Conservation (phyloP, 2,113 vertebrate species). For the Anguilla rostrata region DNA sequence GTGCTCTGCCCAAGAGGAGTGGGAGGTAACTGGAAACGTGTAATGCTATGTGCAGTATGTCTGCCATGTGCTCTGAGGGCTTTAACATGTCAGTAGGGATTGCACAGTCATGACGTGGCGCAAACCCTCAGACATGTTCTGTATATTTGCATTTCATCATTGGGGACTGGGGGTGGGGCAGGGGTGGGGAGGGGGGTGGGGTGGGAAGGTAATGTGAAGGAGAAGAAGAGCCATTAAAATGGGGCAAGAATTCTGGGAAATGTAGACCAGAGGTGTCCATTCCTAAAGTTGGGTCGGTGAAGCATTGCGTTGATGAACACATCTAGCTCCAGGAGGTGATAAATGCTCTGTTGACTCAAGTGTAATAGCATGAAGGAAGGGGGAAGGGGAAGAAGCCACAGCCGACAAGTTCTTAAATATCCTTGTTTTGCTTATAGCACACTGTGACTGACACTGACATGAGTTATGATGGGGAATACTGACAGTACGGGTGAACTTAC, state of each 20-base stretch:
- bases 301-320: background rate
- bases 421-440: conserved; percentile 8
- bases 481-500: conserved; percentile 9
- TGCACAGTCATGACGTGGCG: background rate
- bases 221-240: background rate
- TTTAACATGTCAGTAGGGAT: background rate
- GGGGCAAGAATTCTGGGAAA: background rate
- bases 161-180: background rate
- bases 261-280: background rate
- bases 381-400: background rate
- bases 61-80: background rate
- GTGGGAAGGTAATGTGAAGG: too few species aligned
- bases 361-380: background rate
- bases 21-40: too few species aligned
- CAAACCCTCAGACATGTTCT: background rate
- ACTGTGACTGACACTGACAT: background rate
- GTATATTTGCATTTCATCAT: background rate
- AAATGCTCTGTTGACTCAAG: background rate
- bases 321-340: background rate
- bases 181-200: too few species aligned
- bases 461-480: conserved; percentile 2
- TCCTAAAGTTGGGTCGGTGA: background rate
- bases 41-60: background rate
- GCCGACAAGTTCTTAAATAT: background rate
- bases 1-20: too few species aligned